phyloP scores from a whole-genome alignment of 2,888 invertebrate genomes.

The Protophormia terraenovae region DNA sequence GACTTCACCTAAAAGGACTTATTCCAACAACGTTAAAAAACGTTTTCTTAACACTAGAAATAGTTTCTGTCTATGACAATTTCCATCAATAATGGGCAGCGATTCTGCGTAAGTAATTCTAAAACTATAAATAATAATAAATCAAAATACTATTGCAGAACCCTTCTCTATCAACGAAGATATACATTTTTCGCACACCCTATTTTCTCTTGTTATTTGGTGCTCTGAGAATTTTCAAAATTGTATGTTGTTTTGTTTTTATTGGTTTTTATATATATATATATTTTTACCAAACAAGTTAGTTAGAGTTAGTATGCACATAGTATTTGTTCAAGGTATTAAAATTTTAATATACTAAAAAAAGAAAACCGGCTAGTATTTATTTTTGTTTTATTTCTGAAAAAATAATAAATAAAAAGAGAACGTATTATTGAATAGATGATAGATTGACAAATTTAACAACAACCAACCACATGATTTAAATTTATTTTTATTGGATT shows the following conservation, averaged over 20 bases:
- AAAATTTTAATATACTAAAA: slow-evolving; percentile 6
- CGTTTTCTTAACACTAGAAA: no score
- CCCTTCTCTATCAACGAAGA: no score
- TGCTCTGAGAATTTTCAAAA: slow-evolving; percentile 28
- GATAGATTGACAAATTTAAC: slow-evolving; percentile 21
- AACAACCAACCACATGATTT: neutral
- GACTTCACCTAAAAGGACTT: no score
- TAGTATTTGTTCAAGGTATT: slow-evolving; percentile 44
- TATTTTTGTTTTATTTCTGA: slow-evolving; percentile 30
- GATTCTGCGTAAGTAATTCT: no score
- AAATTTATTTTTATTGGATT: neutral
- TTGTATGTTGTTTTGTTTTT: neutral
- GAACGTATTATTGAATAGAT: slow-evolving; percentile 12
- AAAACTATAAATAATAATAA: no score
- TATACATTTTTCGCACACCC: neutral
- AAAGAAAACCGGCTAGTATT: slow-evolving; percentile 53
- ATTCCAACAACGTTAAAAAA: no score
- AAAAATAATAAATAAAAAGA: slow-evolving; percentile 4
- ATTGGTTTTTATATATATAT: no score
- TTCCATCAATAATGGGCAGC: no score
- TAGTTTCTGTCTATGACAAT: no score
- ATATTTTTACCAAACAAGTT: slow-evolving; percentile 46
- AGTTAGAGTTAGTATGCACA: slow-evolving; percentile 33
- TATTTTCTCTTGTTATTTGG: slow-evolving; percentile 12
- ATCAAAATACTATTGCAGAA: no score